These are phyloP conservation scores for Poeciliopsis paucimaculata DNA, from an alignment of 2,797 vertebrate species.

Conservation along the genomic window DNA sequence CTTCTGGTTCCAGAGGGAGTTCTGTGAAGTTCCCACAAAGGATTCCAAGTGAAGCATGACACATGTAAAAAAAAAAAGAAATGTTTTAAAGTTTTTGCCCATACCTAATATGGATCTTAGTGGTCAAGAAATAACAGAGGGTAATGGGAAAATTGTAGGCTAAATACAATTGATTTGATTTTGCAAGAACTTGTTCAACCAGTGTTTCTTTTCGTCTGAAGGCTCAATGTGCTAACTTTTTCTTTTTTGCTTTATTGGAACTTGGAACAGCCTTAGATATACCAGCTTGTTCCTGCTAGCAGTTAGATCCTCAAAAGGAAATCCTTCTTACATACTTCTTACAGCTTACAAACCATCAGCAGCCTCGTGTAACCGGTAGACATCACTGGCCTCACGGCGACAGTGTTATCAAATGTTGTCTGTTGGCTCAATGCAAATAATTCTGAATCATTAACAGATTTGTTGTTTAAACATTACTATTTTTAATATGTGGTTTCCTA, in stretches of 20 bases:
- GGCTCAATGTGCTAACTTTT: background rate
- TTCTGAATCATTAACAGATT: background rate
- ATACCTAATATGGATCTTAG: background rate
- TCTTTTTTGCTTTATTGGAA: background rate
- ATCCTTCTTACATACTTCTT: too few relatives aligned
- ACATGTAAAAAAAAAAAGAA: background rate
- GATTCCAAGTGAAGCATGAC: background rate
- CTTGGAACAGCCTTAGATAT: background rate
- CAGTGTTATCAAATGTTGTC: background rate
- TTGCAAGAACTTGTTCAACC: background rate
- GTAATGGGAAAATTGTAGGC: background rate
- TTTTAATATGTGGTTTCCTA: background rate
- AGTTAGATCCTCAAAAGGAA: background rate
- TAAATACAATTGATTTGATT: background rate
- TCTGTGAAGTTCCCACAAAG: conserved; percentile 2
- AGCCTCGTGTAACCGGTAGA: background rate
- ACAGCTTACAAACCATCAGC: background rate
- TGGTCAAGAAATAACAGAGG: background rate
- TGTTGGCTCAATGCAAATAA: background rate
- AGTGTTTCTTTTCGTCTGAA: background rate
- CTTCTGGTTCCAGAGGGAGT: conserved; percentile 3
- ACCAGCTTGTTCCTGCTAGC: background rate
- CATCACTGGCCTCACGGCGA: background rate
- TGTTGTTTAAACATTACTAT: background rate
- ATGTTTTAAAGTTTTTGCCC: background rate